Evolutionary conservation across 2,888 invertebrate genomes (phyloP).

Genomic region (Eristalinus sepulchralis): DNA sequence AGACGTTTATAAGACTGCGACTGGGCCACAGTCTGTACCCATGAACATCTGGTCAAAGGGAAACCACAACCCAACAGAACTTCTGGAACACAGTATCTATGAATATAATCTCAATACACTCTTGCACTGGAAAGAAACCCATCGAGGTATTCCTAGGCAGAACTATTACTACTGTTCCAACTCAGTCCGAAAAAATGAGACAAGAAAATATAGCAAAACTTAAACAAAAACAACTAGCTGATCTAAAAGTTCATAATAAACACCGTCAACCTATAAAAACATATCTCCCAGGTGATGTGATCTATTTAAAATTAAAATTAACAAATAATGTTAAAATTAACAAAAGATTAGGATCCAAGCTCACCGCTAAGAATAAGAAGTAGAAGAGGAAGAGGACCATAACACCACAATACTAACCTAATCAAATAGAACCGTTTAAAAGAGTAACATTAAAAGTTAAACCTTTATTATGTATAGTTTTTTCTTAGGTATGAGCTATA

Average conservation of each 20-base stretch:
- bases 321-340: conserved; percentile 37
- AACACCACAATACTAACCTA: conserved; percentile 38
- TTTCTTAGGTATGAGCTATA: no score
- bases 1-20: no score
- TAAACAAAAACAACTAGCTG: conserved; percentile 26
- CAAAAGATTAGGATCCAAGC: conserved; percentile 38
- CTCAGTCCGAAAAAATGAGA: conserved; percentile 19
- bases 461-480: no score
- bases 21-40: no score
- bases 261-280: conserved; percentile 12
- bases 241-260: conserved; percentile 30
- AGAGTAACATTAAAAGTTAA: conserved; percentile 25
- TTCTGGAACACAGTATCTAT: conserved; percentile 8
- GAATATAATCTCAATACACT: conserved; percentile 39
- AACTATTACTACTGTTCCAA: conserved; percentile 9
- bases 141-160: conserved; percentile 22
- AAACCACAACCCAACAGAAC: no score
- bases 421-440: conserved; percentile 26
- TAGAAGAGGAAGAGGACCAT: conserved; percentile 47
- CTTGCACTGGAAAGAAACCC: conserved; percentile 24
- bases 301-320: conserved; percentile 25
- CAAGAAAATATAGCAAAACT: conserved; percentile 27
- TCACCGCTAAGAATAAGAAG: conserved; percentile 23
- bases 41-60: no score
- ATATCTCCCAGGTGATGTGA: conserved; percentile 16